Evolutionary conservation across 2,797 vertebrate species (phyloP), one percentile per base, ranked within the genome.

Genomic region (Hippocampus kuda): DNA sequence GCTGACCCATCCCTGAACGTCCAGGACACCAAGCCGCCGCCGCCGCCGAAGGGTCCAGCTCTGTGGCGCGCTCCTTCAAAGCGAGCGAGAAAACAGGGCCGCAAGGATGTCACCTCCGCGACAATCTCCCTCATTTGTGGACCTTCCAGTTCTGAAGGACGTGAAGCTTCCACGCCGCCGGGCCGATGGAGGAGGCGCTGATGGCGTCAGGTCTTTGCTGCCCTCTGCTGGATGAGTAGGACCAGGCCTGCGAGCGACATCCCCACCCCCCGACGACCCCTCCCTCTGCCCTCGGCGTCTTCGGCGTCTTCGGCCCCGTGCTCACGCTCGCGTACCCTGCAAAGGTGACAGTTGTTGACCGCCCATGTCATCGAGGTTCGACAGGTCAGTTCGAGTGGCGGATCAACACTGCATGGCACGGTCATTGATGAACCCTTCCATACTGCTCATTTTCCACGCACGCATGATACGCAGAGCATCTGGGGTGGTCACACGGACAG

Each of bases 141-240:
- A 88, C 84, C 83, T 93, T 94, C 90, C 91, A 92, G 87, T 92
- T 94, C 86, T 87, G 84, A 70, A 90, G 85, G 79, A 92, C 83
- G 69, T 77, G 73, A 74, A 89, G 79, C 74, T 81, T 86, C 88
- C 88, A 90, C 72, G 79, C 68, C 2, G 66, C 75, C 60, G 75
- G 80, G 51, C 66, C 76, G 65, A 83, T 81, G 75, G 77, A 72
- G 38, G 70, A 68, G 77, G 61, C 49, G 75, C 76, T 56, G 48
- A 68, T 75, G 20, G 66, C 76, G 68, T 75, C 61, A 1, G 71
- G 72, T 38, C 42, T 75, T 69, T 78, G 69, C 1, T 70, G 72
- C 30, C 67, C 70, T 70, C 72, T 65, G 20, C 77, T 72, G 30
- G 68, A 73, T 22, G 72, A 68, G 22, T 78, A 73, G n/a, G 69